phyloP scores from a whole-genome alignment of 1,140 invertebrate species.

The Nasonia longicornis region DNA sequence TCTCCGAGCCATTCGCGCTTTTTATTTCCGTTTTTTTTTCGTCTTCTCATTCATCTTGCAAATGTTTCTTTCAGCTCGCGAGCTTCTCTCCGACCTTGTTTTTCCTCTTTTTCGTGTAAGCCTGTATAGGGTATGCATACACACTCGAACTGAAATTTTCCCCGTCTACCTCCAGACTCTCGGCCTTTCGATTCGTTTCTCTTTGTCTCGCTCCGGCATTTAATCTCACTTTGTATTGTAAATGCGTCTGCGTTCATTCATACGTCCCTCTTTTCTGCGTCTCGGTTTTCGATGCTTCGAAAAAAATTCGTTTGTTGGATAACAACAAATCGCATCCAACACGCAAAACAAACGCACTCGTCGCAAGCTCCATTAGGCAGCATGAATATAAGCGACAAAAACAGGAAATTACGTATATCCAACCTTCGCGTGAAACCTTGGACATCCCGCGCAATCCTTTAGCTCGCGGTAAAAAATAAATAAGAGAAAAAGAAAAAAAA shows the following conservation, averaged over 20 bases:
- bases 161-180: neutral
- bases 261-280: neutral
- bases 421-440: neutral
- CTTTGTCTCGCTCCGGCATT: neutral
- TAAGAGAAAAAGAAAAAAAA: neutral
- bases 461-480: neutral
- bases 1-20: neutral
- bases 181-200: neutral
- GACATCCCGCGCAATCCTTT: too few relatives aligned
- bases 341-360: too few relatives aligned
- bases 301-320: neutral
- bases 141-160: neutral
- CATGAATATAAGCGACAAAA: too few relatives aligned
- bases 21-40: constrained; percentile 1
- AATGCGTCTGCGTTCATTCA: neutral
- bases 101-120: neutral
- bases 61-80: constrained; percentile 5
- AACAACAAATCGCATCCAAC: too few relatives aligned
- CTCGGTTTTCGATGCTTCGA: neutral
- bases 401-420: neutral
- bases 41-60: constrained; percentile 19
- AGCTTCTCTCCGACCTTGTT: neutral
- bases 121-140: neutral
- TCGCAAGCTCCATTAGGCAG: too few relatives aligned
- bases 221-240: neutral